Base-by-base conservation (phyloP, 2,888 invertebrate genomes). In the Nowickia ferox region DNA sequence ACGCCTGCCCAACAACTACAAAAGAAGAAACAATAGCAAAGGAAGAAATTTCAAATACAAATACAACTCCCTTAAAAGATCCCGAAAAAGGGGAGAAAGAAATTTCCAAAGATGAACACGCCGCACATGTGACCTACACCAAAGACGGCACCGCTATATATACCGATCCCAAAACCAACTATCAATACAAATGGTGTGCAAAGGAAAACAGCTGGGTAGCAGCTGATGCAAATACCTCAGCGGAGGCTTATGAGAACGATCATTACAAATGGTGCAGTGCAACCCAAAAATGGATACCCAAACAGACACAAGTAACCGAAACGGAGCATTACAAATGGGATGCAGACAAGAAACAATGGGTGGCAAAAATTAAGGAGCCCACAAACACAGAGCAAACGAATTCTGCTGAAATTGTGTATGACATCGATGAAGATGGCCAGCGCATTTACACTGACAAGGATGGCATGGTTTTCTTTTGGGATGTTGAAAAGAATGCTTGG, bases 401-500 rank as follows among this genome's bases (percentile, higher is more conserved):
- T 17, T 85, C 80, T 4, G n/a, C 48, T 2, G 93, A 92, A 87
- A 89, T 93, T 77, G 90, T 93, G 5, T 96, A 96, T 90, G 95
- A 95, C 72, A 95, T 95, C 91, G 96, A 97, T 93, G 96, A 97
- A 93, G 94, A 96, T 92, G 96, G 96, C 89, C 95, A 96, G 71
- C 96, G 96, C 89, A 95, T 95, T 11, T 97, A 97, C 89, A 96
- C 96, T 9, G 97, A 97, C 91, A 93, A 94, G 72, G 99, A 99
- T 94, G 98, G 98, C 1, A 96, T 96, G 0, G 96, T 96, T 86
- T 98, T 95, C 92, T 96, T 98, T 90, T 99, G 98, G 98, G 98
- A 99, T 93, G 94, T 94, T 38, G 95, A 95, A 53, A 98, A 97
- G 92, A 96, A 95, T 90, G 98, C 98, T 6, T 99, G 99, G 98